These are phyloP conservation scores for Coenonympha glycerion DNA, from an alignment of 2,888 invertebrate species.

Conservation along the genomic window DNA sequence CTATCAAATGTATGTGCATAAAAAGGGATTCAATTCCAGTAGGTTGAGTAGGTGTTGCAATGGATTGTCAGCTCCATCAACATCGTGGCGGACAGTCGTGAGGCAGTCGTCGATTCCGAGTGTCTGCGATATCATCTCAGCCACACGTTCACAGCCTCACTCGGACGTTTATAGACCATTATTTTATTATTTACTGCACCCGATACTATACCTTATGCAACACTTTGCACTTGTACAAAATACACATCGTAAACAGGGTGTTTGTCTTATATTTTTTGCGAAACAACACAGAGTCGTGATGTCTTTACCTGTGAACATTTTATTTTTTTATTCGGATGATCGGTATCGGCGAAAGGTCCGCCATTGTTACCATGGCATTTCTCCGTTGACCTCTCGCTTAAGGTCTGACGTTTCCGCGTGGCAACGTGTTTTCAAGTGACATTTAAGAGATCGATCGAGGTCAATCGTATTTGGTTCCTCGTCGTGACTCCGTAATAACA, in stretches of 20 bases:
- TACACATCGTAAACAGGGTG: slow-evolving; percentile 10
- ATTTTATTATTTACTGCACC: slow-evolving; percentile 36
- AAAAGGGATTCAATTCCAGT: too few relatives aligned
- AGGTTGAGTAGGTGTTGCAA: too few relatives aligned
- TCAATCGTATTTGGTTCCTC: slow-evolving; percentile 32
- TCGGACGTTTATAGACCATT: slow-evolving; percentile 43
- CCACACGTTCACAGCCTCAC: slow-evolving; percentile 24
- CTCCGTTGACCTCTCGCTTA: slow-evolving; percentile 58
- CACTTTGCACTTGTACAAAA: slow-evolving; percentile 14
- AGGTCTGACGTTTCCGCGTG: slow-evolving; percentile 56
- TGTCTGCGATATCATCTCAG: slow-evolving; percentile 47
- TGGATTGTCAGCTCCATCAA: not conserved
- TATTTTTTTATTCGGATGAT: slow-evolving; percentile 13
- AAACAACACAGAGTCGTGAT: slow-evolving; percentile 29
- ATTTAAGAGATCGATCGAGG: slow-evolving; percentile 69
- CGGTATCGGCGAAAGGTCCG: slow-evolving; percentile 42
- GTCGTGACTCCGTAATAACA: slow-evolving; percentile 15
- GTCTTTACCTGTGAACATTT: slow-evolving; percentile 11
- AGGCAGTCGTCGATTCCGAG: slow-evolving; percentile 37
- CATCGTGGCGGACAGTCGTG: slow-evolving; percentile 36
- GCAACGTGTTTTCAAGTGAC: slow-evolving; percentile 62
- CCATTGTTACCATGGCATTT: slow-evolving; percentile 51
- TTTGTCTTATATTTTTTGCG: slow-evolving; percentile 1
- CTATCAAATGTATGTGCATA: too few relatives aligned
- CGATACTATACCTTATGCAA: slow-evolving; percentile 19